Conservation (phyloP, 2,888 invertebrate genomes). For the Bhutanitis thaidina region DNA sequence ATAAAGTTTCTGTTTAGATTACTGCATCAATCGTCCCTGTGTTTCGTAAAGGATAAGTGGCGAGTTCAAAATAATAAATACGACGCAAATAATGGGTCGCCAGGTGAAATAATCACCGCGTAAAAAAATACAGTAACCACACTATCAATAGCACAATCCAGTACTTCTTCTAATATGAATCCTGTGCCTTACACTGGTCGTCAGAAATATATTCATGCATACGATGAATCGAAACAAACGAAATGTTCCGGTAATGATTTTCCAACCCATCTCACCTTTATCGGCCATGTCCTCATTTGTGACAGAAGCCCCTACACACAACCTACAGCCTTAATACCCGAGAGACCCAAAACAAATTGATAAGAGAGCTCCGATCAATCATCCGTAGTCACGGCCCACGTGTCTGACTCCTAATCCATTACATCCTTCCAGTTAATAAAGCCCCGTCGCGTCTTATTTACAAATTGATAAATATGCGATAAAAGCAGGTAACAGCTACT, state of each 20-base stretch:
- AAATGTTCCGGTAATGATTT: conserved; percentile 6
- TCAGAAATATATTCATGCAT: no score
- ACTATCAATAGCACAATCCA: no score
- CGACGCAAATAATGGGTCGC: no score
- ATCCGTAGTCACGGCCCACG: conserved; percentile 43
- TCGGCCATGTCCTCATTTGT: conserved; percentile 18
- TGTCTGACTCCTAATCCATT: conserved; percentile 53
- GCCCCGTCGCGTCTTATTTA: conserved; percentile 56
- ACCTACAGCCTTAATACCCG: conserved; percentile 24
- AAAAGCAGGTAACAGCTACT: conserved; percentile 46
- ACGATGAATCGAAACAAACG: neutral
- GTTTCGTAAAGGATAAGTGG: no score
- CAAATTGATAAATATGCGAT: conserved; percentile 55
- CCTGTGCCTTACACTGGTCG: no score
- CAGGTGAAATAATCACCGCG: no score
- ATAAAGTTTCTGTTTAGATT: no score
- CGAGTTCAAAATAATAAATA: no score
- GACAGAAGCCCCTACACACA: conserved; percentile 26
- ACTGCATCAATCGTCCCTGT: no score
- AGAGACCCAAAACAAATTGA: conserved; percentile 35
- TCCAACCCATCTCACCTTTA: conserved; percentile 13
- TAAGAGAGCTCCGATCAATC: conserved; percentile 47
- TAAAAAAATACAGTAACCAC: no score
- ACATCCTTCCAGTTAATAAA: conserved; percentile 62
- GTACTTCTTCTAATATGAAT: no score